These are phyloP conservation scores for Drosophila mauritiana DNA, from an alignment of 1,140 invertebrate genomes.

Conservation along the genomic window DNA sequence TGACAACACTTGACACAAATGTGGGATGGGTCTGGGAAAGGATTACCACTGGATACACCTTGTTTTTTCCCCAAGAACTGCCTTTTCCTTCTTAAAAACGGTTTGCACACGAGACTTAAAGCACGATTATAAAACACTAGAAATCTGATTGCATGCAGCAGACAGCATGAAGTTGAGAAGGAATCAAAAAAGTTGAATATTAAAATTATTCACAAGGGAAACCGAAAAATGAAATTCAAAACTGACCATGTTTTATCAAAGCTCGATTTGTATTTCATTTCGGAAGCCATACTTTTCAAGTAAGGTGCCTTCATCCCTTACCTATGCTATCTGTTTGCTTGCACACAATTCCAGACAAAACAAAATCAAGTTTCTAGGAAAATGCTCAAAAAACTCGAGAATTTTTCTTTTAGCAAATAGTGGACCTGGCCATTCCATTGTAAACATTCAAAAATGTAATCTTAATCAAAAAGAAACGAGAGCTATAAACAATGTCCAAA, in stretches of 20 bases:
- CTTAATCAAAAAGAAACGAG: too few relatives aligned
- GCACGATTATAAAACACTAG: too few relatives aligned
- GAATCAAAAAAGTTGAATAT: not conserved
- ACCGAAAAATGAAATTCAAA: not conserved
- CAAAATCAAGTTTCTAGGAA: not conserved
- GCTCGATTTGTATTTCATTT: not conserved
- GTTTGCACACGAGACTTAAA: conserved; percentile 4
- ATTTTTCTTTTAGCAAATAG: not conserved
- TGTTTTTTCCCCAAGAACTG: not conserved
- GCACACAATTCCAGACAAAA: not conserved
- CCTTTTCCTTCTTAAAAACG: not conserved
- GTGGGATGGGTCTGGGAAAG: conserved; percentile 20
- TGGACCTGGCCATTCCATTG: not conserved
- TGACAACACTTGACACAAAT: conserved; percentile 67
- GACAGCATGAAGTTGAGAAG: too few relatives aligned
- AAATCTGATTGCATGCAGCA: not conserved
- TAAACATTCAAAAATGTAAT: too few relatives aligned
- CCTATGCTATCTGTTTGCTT: not conserved
- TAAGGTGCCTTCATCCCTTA: not conserved
- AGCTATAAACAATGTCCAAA: too few relatives aligned
- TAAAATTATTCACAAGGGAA: not conserved
- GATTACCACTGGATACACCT: not conserved
- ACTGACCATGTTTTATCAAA: not conserved
- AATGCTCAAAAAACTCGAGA: not conserved
- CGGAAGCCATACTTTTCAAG: not conserved